A percentile compares a stretch with the other conserved stretches of the same genome.
phyloP scores from a whole-genome alignment of 2,797 vertebrate genomes.

The Muraenolepis orangiensis region DNA sequence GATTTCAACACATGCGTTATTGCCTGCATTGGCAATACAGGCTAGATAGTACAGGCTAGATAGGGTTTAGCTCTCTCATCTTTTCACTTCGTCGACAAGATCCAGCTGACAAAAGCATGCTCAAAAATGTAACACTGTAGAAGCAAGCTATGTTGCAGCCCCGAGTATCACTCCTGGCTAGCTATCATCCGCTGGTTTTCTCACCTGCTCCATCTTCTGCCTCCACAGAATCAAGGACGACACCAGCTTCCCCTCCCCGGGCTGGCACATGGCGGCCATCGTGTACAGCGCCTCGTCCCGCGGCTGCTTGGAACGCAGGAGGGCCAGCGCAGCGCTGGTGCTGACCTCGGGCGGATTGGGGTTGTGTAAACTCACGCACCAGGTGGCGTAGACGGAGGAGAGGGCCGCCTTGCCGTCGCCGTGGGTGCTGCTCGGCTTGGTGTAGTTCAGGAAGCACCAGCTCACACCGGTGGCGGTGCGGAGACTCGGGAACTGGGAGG shows the following conservation, averaged over 20 bases:
- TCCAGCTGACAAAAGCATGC: not conserved
- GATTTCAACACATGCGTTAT: not conserved
- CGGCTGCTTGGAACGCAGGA: slow-evolving; percentile 90
- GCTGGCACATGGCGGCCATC: slow-evolving; percentile 87
- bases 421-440: slow-evolving; percentile 88
- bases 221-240: slow-evolving; percentile 90
- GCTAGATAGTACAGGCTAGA: not conserved
- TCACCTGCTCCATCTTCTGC: slow-evolving; percentile 87
- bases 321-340: slow-evolving; percentile 87
- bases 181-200: slow-evolving; percentile 14
- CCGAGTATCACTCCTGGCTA: not conserved
- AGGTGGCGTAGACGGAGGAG: slow-evolving; percentile 90
- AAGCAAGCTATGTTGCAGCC: not conserved
- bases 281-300: slow-evolving; percentile 85
- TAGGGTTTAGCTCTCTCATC: not conserved
- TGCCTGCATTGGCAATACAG: not conserved
- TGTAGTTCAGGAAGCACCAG: slow-evolving; percentile 99
- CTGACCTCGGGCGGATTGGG: slow-evolving; percentile 90
- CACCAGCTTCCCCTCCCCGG: slow-evolving; percentile 87
- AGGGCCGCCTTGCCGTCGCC: slow-evolving; percentile 71
- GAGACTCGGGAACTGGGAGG: slow-evolving; percentile 93
- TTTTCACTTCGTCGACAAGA: not conserved
- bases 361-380: slow-evolving; percentile 91
- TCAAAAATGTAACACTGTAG: not conserved
- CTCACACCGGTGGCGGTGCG: slow-evolving; percentile 95